Evolutionary conservation across 2,888 invertebrate species (phyloP), one percentile per base, ranked within the genome.

Genomic region (Neelides folsomi): DNA sequence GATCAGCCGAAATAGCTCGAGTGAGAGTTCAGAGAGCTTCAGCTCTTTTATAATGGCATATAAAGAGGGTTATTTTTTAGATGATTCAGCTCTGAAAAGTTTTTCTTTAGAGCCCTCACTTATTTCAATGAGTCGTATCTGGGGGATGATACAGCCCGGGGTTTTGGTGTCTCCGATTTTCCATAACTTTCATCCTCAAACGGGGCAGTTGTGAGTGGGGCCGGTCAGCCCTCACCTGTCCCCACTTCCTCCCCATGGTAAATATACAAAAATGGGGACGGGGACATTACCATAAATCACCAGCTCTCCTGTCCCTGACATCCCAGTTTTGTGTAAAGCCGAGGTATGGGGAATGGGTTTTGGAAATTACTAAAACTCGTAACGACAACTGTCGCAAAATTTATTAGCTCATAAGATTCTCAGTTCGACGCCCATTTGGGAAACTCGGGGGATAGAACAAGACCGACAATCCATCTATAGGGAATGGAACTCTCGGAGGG

Each of bases 321-420:
- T 58, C 55, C 27, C 57, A 59, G 60, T 59, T 61, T 61, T 61
- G 59, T 61, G 59, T 52, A 36, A 57, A 54, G 56, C 55, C 52
- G 49, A 55, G 52, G 53, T 51, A 51, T 59, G 52, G 61, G 52
- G 61, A 64, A 64, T 61, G 61, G 64, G 62, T 61, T 62, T 61
- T 64, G 62, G 62, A 64, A 64, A 64, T 64, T 64, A 64, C 64
- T 62, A 59, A 60, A 64, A 64, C 61, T 62, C 61, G 61, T 60
- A 62, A 64, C 64, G 62, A 64, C 64, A 64, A 64, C 64, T 64
- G 64, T 64, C 62, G 61, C 64, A 64, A 64, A 64, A 64, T 64
- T 64, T 64, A 64, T 64, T 64, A 63, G 64, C 64, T 64, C 64
- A 64, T 64, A 64, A 64, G 64, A 64, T 64, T 56, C 57, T 57